Percentiles rank a stretch among this genome's conserved stretches.
phyloP scores from a whole-genome alignment of 2,888 invertebrate species.

The Cylloceria caligata region DNA sequence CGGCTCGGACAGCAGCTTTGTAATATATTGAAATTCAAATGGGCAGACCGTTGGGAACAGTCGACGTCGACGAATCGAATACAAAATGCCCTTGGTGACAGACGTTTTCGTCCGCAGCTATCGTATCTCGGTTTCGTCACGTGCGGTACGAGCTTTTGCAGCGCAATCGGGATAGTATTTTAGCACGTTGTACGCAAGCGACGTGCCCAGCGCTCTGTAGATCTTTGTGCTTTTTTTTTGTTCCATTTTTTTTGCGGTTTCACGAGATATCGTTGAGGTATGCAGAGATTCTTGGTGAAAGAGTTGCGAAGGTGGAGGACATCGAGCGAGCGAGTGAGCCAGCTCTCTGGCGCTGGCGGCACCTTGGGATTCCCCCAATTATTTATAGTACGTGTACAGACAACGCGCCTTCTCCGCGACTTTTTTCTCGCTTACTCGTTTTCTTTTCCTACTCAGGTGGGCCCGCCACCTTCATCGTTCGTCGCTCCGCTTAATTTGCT shows the following conservation, averaged over 20 bases:
- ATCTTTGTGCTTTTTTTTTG: slow-evolving; percentile 12
- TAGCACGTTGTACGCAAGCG: slow-evolving; percentile 22
- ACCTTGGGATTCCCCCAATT: slow-evolving; percentile 78
- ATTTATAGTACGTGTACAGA: slow-evolving; percentile 78
- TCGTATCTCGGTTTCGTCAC: slow-evolving; percentile 36
- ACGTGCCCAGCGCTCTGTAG: background rate
- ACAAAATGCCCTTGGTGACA: slow-evolving; percentile 55
- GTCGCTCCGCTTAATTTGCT: slow-evolving; percentile 72
- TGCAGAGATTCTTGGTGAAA: slow-evolving; percentile 56
- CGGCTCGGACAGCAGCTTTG: slow-evolving; percentile 21
- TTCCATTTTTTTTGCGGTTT: slow-evolving; percentile 26
- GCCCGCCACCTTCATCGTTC: slow-evolving; percentile 73
- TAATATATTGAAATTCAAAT: slow-evolving; percentile 57
- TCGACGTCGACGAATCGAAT: slow-evolving; percentile 50
- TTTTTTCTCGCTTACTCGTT: slow-evolving; percentile 34
- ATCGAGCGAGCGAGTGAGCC: slow-evolving; percentile 45
- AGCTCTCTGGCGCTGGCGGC: slow-evolving; percentile 49
- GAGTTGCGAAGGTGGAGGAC: slow-evolving; percentile 43
- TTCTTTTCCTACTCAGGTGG: slow-evolving; percentile 57
- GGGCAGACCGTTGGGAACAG: slow-evolving; percentile 18
- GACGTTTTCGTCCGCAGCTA: slow-evolving; percentile 28
- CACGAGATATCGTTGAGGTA: slow-evolving; percentile 32
- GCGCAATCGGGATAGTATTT: slow-evolving; percentile 45
- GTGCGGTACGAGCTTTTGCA: slow-evolving; percentile 19
- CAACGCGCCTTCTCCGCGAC: slow-evolving; percentile 64